These are phyloP conservation scores for Harpegnathos saltator DNA, from an alignment of 1,140 invertebrate species.

Conservation along the genomic window DNA sequence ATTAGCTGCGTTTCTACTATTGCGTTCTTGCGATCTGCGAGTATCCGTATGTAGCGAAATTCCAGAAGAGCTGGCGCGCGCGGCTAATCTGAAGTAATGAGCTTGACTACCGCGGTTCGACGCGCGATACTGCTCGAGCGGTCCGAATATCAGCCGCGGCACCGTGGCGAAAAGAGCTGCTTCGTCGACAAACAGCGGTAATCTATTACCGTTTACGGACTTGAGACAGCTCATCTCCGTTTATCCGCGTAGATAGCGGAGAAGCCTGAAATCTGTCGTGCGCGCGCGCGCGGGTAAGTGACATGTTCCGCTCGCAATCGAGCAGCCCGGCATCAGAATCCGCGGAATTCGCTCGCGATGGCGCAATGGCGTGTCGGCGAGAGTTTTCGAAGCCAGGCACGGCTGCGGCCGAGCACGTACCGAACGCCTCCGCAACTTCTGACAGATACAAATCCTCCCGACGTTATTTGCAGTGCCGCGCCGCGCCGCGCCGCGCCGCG, in stretches of 20 bases:
- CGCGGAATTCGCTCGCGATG: conserved; percentile 70
- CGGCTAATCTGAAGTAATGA: too few relatives aligned
- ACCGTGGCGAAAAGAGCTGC: background rate
- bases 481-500: conserved; percentile 66
- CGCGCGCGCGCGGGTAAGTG: conserved; percentile 61
- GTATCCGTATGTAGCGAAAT: too few relatives aligned
- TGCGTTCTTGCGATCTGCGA: too few relatives aligned
- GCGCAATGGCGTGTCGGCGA: conserved; percentile 63
- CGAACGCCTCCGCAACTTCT: conserved; percentile 78
- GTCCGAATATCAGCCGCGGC: background rate
- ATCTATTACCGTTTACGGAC: conserved; percentile 40
- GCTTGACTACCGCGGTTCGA: background rate
- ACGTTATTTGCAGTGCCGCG: conserved; percentile 81
- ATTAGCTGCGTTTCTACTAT: too few relatives aligned
- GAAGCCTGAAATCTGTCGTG: conserved; percentile 67
- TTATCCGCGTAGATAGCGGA: conserved; percentile 60
- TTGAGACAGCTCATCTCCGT: conserved; percentile 64
- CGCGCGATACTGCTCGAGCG: background rate
- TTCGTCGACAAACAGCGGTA: background rate
- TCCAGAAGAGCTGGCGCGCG: too few relatives aligned
- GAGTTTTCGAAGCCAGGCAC: conserved; percentile 60
- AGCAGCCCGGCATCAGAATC: conserved; percentile 65
- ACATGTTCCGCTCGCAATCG: conserved; percentile 71
- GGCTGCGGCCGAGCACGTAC: conserved; percentile 70
- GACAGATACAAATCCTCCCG: conserved; percentile 83